Evolutionary conservation across 2,113 vertebrate genomes (phyloP), one percentile per base, ranked within the genome.

Genomic region (Nothocercus julius): DNA sequence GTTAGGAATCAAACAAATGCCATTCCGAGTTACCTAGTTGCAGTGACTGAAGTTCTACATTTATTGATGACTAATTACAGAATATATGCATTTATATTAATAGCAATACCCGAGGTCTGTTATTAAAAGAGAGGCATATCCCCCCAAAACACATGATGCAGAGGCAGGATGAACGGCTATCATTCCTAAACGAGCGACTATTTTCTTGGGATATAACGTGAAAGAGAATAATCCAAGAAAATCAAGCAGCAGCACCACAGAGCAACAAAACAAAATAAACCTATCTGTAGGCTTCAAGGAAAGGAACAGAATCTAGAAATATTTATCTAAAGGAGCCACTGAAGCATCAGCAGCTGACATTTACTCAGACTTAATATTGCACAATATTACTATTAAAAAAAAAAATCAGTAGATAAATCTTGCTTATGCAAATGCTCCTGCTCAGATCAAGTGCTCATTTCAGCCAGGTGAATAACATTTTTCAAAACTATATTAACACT

Each of bases 321-420:
- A 79, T 92, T 75, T 90, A 78, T 53, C 32, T 63, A 32, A 67
- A 85, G 61, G 28, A 92, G 34, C 13, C 70, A 76, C 34, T n/a
- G 40, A 87, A 85, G 67, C 45, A 78, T 67, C 42, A 72, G 59
- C 54, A 78, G 22, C 42, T 89, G 81, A 69, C 53, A 89, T 90
- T 90, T 90, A 84, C 38, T 88, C 42, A 84, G 38, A 38, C 38
- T 86, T 89, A 73, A 56, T 40, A 61, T 5, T 58, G 58, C 45
- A 40, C 53, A 58, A 47, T 85, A 94, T 59, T 74, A 34, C 27
- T 74, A 12, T 34, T 82, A 45, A 61, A 68, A 85, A 74, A 38
- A 69, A 59, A 63, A 59, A 75, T 45, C 32, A 30, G 62, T 72
- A 34, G 62, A 51, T 87, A 85, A 93, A 47, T 36, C 38, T 61